Percentiles rank a stretch among this genome's conserved stretches.
These are phyloP conservation scores for Phylloscopus collybita DNA, from an alignment of 2,797 vertebrate species.

Conservation along the genomic window DNA sequence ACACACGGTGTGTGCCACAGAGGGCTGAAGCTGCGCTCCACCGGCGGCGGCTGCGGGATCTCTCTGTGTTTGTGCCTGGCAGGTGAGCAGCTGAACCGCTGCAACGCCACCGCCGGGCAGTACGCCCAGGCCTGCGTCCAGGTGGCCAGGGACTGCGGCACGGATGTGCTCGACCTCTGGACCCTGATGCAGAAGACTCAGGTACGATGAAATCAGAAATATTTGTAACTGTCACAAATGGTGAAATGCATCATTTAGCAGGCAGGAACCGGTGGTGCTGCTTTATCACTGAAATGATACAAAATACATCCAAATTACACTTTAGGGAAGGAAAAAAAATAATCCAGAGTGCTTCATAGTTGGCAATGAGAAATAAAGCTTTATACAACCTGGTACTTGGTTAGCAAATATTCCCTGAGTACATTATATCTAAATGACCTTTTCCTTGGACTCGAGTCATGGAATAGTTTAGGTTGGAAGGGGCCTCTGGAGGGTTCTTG, in stretches of 20 bases:
- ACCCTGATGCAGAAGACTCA: constrained; percentile 90
- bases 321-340: not conserved
- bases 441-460: not conserved
- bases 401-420: not conserved
- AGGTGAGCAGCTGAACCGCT: constrained; percentile 87
- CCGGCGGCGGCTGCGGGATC: rapidly evolving
- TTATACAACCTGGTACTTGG: not conserved
- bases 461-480: not conserved
- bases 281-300: not conserved
- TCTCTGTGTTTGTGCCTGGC: not conserved
- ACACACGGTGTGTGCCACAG: rapidly evolving
- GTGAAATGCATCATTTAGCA: not conserved
- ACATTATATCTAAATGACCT: not conserved
- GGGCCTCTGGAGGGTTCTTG: not conserved
- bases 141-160: constrained; percentile 82
- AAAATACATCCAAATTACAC: not conserved
- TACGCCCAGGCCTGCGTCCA: constrained; percentile 88
- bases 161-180: constrained; percentile 90
- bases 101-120: constrained; percentile 81
- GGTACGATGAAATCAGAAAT: constrained; percentile 69
- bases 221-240: not conserved
- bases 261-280: rapidly evolving
- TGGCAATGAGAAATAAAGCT: not conserved
- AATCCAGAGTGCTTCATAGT: not conserved
- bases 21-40: rapidly evolving